Percentiles rank a stretch among this genome's conserved stretches.
These are phyloP conservation scores for Drosophila recens DNA, from an alignment of 2,888 invertebrate species.

Conservation along the genomic window DNA sequence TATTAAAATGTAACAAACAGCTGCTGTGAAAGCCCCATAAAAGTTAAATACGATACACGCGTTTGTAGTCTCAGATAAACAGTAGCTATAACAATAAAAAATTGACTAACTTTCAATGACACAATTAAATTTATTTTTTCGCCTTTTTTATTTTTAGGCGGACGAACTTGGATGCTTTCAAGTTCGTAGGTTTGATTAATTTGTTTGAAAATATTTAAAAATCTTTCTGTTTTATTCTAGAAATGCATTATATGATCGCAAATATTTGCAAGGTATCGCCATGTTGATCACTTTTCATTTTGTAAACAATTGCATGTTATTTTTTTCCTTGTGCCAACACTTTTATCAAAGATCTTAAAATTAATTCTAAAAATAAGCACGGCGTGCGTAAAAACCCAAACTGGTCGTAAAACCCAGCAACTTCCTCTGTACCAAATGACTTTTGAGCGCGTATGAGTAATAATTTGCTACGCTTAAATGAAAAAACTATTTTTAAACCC, in stretches of 20 bases:
- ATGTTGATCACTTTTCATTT: not conserved
- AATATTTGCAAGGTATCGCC: not conserved
- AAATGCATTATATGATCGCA: too few relatives aligned
- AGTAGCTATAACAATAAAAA: slow-evolving; percentile 58
- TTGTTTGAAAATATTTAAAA: not conserved
- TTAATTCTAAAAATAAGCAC: slow-evolving; percentile 4
- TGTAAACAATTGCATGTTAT: not conserved
- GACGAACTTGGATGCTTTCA: not conserved
- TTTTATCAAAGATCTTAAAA: slow-evolving; percentile 4
- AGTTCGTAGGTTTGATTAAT: slow-evolving; percentile 1
- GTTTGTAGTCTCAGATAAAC: slow-evolving; percentile 43
- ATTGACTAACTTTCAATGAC: slow-evolving; percentile 50
- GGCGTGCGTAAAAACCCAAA: slow-evolving; percentile 1
- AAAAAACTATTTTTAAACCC: not conserved
- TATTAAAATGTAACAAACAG: slow-evolving; percentile 56
- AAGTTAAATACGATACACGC: slow-evolving; percentile 61
- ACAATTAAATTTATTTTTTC: too few relatives aligned
- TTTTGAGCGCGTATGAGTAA: slow-evolving; percentile 8
- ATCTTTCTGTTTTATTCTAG: too few relatives aligned
- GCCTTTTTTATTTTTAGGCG: slow-evolving; percentile 9
- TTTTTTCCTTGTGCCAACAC: not conserved
- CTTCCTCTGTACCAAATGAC: slow-evolving; percentile 8
- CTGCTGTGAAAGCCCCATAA: slow-evolving; percentile 34
- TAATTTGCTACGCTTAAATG: slow-evolving; percentile 7
- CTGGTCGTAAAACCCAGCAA: slow-evolving; percentile 3